These are phyloP conservation scores for Onychostoma macrolepis DNA, from an alignment of 2,113 vertebrate species.

Conservation along the genomic window DNA sequence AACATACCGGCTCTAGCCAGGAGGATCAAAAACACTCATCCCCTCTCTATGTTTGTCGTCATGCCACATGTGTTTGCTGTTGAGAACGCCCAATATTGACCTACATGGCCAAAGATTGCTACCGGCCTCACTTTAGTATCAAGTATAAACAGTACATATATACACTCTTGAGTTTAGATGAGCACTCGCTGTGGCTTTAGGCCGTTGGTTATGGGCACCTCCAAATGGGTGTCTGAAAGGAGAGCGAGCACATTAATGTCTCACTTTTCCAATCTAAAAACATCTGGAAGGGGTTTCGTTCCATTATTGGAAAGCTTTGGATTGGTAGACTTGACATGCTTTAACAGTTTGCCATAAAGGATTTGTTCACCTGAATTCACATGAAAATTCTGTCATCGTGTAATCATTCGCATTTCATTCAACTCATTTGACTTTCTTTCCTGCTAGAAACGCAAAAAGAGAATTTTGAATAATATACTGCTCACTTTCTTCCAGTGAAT, in stretches of 20 bases:
- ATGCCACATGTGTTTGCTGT: conserved; percentile 61
- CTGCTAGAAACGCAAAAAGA: neutral
- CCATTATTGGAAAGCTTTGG: neutral
- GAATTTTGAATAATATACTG: neutral
- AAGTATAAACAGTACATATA: conserved; percentile 40
- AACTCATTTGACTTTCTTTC: neutral
- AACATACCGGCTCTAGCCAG: conserved; percentile 45
- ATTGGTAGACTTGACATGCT: neutral
- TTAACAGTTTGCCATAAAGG: neutral
- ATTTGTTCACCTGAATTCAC: neutral
- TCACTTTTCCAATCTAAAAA: conserved; percentile 9
- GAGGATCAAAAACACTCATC: conserved; percentile 57
- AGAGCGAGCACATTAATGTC: conserved; percentile 27
- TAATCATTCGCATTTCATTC: neutral
- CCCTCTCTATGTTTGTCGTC: conserved; percentile 48
- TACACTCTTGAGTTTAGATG: conserved; percentile 22
- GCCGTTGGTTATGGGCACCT: neutral
- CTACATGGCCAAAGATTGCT: conserved; percentile 52
- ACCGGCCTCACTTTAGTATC: conserved; percentile 37
- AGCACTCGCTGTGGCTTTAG: neutral
- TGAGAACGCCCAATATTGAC: conserved; percentile 66
- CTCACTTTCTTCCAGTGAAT: neutral
- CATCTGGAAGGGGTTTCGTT: conserved; percentile 7
- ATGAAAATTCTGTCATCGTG: neutral
- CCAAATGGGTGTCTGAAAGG: neutral